A percentile compares a stretch with the other conserved stretches of the same genome.
Evolutionary conservation across 2,797 vertebrate genomes (phyloP).

Genomic region (Tangara arthus): DNA sequence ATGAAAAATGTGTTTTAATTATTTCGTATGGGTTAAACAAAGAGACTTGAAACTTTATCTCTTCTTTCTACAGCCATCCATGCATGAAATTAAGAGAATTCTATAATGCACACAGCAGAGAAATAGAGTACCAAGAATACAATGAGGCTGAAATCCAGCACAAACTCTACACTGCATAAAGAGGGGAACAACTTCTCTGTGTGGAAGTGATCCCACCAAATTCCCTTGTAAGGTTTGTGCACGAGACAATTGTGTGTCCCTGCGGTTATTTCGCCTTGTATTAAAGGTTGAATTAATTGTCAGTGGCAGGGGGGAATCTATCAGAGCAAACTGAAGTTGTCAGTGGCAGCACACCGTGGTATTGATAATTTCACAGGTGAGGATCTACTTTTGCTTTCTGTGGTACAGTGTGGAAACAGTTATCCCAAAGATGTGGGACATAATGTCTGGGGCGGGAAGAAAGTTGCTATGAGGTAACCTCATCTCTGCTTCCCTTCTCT

Average conservation of each 20-base stretch:
- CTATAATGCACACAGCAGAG: not conserved
- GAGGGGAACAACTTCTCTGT: not conserved
- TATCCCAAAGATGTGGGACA: not conserved
- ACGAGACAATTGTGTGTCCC: not conserved
- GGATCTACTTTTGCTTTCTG: not conserved
- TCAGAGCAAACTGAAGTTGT: not conserved
- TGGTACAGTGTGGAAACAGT: not conserved
- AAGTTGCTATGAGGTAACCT: not conserved
- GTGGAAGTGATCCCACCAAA: not conserved
- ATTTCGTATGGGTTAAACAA: constrained; percentile 26
- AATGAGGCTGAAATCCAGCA: not conserved
- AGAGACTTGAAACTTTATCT: constrained; percentile 21
- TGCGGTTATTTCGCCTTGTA: not conserved
- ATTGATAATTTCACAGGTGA: not conserved
- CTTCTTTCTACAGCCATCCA: not conserved
- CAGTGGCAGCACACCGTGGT: not conserved
- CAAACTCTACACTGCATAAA: not conserved
- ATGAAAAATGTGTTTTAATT: constrained; percentile 52
- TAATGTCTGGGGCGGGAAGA: not conserved
- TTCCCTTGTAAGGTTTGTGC: not conserved
- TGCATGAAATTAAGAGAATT: constrained; percentile 14
- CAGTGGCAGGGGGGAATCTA: not conserved
- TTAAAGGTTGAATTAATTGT: not conserved
- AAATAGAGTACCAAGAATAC: not conserved
- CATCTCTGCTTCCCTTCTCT: not conserved